Conservation (phyloP, 1,140 invertebrate genomes). For the Meloidogyne hapla region DNA sequence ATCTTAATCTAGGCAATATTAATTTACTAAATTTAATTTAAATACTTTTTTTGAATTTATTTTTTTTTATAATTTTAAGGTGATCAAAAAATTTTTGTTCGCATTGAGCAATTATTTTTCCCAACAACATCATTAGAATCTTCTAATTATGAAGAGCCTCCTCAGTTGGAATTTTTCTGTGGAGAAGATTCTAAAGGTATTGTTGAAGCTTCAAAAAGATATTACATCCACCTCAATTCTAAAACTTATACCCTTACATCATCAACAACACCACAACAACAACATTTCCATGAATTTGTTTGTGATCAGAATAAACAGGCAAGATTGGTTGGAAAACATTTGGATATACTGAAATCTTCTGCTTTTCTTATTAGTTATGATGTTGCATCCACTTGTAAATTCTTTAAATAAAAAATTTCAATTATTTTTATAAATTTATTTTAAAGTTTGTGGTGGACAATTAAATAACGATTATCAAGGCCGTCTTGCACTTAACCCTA, state of each 20-base stretch:
- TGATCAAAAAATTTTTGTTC: slow-evolving; percentile 20
- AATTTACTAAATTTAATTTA: no score
- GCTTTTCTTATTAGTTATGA: slow-evolving; percentile 38
- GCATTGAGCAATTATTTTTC: slow-evolving; percentile 5
- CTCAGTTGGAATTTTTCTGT: slow-evolving; percentile 14
- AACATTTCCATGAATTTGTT: slow-evolving; percentile 26
- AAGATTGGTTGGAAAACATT: neutral
- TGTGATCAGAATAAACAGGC: slow-evolving; percentile 21
- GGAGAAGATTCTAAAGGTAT: slow-evolving; percentile 10
- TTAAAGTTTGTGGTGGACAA: slow-evolving; percentile 43
- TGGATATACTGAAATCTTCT: neutral
- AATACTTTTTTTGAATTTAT: slow-evolving; percentile 14
- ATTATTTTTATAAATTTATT: slow-evolving; percentile 18
- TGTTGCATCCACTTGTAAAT: slow-evolving; percentile 40
- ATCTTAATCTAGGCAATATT: no score
- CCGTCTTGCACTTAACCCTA: slow-evolving; percentile 7
- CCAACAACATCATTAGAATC: neutral
- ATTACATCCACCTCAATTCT: neutral
- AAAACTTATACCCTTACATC: no score
- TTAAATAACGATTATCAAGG: slow-evolving; percentile 13
- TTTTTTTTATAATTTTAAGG: slow-evolving; percentile 1
- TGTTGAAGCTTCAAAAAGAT: neutral
- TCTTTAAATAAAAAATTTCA: slow-evolving; percentile 10
- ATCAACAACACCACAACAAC: neutral
- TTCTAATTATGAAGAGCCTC: neutral